phyloP scores from a whole-genome alignment of 2,113 vertebrate genomes.

The Eubucco bourcierii region DNA sequence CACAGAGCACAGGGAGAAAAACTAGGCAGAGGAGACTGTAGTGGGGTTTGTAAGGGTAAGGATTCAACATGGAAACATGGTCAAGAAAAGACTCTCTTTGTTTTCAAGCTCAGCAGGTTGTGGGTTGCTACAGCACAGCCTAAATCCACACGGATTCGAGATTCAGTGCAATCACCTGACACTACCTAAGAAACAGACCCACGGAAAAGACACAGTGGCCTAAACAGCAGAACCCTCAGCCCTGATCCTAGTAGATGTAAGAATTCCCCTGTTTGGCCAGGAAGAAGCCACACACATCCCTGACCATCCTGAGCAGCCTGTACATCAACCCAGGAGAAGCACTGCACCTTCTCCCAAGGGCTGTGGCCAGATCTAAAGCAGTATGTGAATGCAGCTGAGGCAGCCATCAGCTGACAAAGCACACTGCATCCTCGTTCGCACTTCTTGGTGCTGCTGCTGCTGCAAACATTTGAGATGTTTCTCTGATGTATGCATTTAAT shows the following conservation, averaged over 20 bases:
- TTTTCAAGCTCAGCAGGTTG: background rate
- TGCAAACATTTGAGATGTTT: slow-evolving; percentile 8
- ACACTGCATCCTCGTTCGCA: slow-evolving; percentile 15
- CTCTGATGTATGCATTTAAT: slow-evolving; percentile 18
- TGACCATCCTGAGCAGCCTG: background rate
- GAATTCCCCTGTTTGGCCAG: background rate
- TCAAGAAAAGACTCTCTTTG: background rate
- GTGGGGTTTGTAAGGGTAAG: background rate
- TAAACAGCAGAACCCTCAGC: background rate
- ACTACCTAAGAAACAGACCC: background rate
- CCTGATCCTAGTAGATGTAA: background rate
- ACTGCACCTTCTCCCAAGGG: background rate
- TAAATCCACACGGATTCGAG: background rate
- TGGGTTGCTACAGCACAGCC: background rate
- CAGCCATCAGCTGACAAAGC: slow-evolving; percentile 6
- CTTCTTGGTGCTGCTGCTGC: background rate
- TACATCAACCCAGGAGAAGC: background rate
- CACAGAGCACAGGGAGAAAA: background rate
- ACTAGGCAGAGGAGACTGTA: background rate
- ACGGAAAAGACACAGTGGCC: background rate
- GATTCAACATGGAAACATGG: background rate
- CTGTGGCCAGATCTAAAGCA: slow-evolving; percentile 16
- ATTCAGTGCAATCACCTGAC: background rate
- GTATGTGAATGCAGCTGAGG: background rate
- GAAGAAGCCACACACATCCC: background rate